Conservation (phyloP, 2,888 invertebrate species). For the Exocentrus adspersus region DNA sequence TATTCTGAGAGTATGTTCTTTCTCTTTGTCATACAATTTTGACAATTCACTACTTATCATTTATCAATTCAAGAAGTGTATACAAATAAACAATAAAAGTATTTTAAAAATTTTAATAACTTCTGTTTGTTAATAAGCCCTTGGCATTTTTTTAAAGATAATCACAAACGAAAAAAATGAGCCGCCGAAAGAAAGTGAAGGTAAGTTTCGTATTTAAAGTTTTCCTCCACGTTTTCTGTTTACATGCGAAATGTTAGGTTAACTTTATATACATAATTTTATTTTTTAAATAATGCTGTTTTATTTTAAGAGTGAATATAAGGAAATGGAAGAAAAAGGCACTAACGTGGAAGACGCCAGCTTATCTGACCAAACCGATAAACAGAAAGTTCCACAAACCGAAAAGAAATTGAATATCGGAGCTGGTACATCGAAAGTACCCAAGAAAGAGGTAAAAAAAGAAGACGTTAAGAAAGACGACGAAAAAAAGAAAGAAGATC, state of each 20-base stretch:
- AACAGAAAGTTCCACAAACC: slow-evolving; percentile 63
- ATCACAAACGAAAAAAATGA: slow-evolving; percentile 51
- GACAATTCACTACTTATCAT: too few relatives aligned
- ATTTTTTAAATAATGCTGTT: too few relatives aligned
- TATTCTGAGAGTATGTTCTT: too few relatives aligned
- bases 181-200: slow-evolving; percentile 61
- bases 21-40: too few relatives aligned
- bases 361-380: slow-evolving; percentile 72
- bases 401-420: slow-evolving; percentile 68
- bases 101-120: too few relatives aligned
- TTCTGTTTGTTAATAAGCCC: too few relatives aligned
- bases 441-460: slow-evolving; percentile 59
- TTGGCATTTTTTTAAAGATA: not conserved
- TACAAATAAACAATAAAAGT: too few relatives aligned
- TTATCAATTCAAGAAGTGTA: too few relatives aligned
- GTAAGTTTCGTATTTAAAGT: slow-evolving; percentile 41
- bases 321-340: slow-evolving; percentile 76
- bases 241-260: slow-evolving; percentile 39
- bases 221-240: not conserved
- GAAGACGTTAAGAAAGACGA: slow-evolving; percentile 62
- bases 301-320: slow-evolving; percentile 75
- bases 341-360: slow-evolving; percentile 71
- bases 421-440: slow-evolving; percentile 63
- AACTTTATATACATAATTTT: slow-evolving; percentile 28
- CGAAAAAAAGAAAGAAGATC: slow-evolving; percentile 72